These are phyloP conservation scores for Emydocephalus ijimae DNA, from an alignment of 2,113 vertebrate species.

Conservation along the genomic window DNA sequence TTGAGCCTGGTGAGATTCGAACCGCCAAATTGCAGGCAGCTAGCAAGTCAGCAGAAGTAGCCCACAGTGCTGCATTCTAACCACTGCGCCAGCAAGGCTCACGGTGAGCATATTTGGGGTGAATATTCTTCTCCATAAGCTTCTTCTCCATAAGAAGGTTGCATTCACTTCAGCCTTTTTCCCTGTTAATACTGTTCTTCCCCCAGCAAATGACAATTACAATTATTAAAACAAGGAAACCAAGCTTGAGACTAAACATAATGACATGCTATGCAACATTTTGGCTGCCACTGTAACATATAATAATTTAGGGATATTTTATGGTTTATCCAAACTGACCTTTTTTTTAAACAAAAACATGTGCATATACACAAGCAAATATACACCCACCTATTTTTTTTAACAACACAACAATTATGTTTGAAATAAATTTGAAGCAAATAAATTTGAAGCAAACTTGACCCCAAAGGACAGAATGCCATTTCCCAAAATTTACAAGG, in stretches of 20 bases:
- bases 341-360: not conserved
- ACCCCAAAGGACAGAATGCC: not conserved
- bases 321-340: not conserved
- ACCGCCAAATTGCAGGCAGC: no score
- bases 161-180: not conserved
- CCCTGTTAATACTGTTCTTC: not conserved
- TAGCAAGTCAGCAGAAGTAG: no score
- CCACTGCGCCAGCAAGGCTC: no score
- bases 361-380: not conserved
- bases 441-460: not conserved
- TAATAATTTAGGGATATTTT: not conserved
- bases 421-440: not conserved
- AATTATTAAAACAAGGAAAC: not conserved
- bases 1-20: no score
- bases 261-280: not conserved
- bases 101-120: not conserved
- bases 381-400: not conserved
- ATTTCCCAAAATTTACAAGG: not conserved
- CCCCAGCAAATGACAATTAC: not conserved
- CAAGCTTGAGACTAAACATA: not conserved
- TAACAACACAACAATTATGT: not conserved
- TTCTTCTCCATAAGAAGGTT: not conserved
- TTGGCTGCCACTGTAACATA: not conserved
- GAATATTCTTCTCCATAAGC: not conserved
- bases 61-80: no score